These are phyloP conservation scores for Prenolepis imparis DNA, from an alignment of 2,888 invertebrate species.

Conservation along the genomic window DNA sequence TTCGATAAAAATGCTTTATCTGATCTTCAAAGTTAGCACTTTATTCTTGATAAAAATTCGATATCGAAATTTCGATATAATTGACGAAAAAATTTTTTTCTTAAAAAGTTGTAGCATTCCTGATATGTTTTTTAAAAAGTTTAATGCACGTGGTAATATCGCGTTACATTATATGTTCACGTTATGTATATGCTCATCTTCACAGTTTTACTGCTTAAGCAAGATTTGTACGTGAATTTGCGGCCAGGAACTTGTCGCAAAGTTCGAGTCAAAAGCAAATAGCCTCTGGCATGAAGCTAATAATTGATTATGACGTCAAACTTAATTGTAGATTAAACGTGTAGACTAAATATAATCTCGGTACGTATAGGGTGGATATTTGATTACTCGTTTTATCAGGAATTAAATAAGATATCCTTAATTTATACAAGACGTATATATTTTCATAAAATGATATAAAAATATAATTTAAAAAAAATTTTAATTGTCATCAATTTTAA, in stretches of 20 bases:
- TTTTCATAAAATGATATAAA: background rate
- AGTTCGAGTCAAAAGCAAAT: constrained; percentile 78
- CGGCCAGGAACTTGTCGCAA: constrained; percentile 19
- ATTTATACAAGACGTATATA: background rate
- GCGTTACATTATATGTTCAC: constrained; percentile 48
- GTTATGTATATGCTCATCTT: constrained; percentile 22
- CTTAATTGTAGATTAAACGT: constrained; percentile 70
- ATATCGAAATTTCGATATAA: background rate
- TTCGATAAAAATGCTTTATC: background rate
- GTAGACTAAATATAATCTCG: constrained; percentile 68
- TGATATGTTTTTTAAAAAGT: constrained; percentile 10
- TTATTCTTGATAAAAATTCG: background rate
- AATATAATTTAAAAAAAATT: background rate
- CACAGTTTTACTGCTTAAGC: constrained; percentile 15
- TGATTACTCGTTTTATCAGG: constrained; percentile 51
- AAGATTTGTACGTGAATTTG: constrained; percentile 17
- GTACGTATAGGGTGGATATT: constrained; percentile 59
- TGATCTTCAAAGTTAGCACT: background rate
- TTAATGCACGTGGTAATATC: constrained; percentile 36
- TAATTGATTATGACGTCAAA: constrained; percentile 81
- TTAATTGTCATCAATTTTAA: background rate
- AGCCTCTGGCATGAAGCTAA: constrained; percentile 76
- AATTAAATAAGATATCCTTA: background rate
- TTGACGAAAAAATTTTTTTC: background rate
- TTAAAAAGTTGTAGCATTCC: background rate